Percentiles rank a stretch among this genome's conserved stretches.
These are phyloP conservation scores for Temnothorax unifasciatus DNA, from an alignment of 2,888 invertebrate species.

Conservation along the genomic window DNA sequence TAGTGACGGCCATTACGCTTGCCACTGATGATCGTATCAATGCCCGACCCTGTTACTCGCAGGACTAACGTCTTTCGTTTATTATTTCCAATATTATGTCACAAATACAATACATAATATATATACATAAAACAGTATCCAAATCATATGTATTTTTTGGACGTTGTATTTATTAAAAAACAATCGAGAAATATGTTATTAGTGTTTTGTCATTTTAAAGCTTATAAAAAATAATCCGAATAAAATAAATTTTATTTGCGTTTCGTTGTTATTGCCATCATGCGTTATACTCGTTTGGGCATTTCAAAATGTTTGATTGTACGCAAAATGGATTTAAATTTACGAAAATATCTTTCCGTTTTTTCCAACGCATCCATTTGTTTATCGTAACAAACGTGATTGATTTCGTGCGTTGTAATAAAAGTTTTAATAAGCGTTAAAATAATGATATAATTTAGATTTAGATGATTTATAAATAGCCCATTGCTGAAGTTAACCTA, in stretches of 20 bases:
- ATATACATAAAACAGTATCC: neutral
- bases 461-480: neutral
- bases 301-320: neutral
- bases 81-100: constrained; percentile 11
- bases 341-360: neutral
- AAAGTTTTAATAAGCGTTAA: neutral
- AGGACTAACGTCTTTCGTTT: constrained; percentile 15
- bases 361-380: neutral
- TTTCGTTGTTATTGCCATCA: neutral
- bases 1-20: constrained; percentile 16
- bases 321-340: neutral
- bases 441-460: neutral
- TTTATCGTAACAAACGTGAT: neutral
- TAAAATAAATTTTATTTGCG: neutral
- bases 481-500: neutral
- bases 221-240: neutral
- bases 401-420: neutral
- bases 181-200: neutral
- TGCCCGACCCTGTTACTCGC: constrained; percentile 13
- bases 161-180: neutral
- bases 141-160: neutral
- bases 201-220: neutral
- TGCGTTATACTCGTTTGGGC: neutral
- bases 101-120: too few species aligned
- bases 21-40: constrained; percentile 14